Base-by-base conservation (phyloP, 2,113 vertebrate species). In the Fulica atra region DNA sequence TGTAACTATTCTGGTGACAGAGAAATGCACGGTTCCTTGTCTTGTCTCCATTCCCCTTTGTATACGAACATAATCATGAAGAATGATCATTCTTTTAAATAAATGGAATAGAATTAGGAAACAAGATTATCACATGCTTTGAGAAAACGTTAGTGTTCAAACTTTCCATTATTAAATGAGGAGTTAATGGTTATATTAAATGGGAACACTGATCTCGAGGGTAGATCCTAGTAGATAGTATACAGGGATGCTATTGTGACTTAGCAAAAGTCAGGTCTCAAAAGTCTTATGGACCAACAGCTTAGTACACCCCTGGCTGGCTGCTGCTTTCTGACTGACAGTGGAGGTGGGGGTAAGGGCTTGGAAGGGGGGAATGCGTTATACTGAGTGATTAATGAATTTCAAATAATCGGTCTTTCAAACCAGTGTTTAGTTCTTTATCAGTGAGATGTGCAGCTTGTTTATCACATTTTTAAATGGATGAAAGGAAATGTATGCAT, bases 401-500 rank as follows among this genome's bases (percentile, higher is more conserved):
- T 98, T 97, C 95, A 98, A 96, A 91, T 97, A 92, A 93, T 50
- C 92, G 79, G 20, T 93, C 89, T 95, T 97, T 96, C 88, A 93
- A 97, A 85, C 66, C 63, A 79, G 59, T n/a, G 60, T 94, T 96
- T 82, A 63, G 92, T 94, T 98, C 97, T 93, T 96, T 95, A 88
- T 93, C 97, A 93, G 90, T 86, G 97, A 97, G 88, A 92, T 91
- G 95, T 90, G 38, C 48, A 77, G 81, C 96, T 97, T 98, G 92
- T 94, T 98, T 96, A 90, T 96, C 97, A 86, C 89, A 44, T 95
- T 96, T 92, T 92, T 92, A 97, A 96, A 97, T 86, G 95, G 91
- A 84, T 97, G 95, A 95, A 97, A 93, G 89, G 82, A 94, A 97
- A 95, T 90, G 70, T 76, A 94, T 97, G 81, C 96, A 97, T 98